phyloP scores from a whole-genome alignment of 1,140 invertebrate genomes.

The Drosophila pruinosa region DNA sequence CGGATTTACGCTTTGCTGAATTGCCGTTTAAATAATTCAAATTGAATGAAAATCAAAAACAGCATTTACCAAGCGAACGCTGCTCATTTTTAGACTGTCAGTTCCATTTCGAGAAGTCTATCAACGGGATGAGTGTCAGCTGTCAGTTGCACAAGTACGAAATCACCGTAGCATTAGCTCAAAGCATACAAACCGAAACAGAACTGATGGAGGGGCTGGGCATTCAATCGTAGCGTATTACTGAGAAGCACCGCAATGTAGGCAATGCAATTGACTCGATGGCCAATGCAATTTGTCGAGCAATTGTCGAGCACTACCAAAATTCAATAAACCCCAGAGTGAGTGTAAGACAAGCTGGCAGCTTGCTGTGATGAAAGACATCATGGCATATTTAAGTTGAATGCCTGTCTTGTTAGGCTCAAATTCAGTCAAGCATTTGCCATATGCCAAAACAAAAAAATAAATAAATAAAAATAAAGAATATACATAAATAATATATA shows the following conservation, averaged over 20 bases:
- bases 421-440: slow-evolving; percentile 20
- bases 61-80: background rate
- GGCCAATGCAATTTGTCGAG: slow-evolving; percentile 23
- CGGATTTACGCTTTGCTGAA: background rate
- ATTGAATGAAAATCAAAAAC: background rate
- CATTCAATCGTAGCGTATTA: no score
- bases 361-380: background rate
- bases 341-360: background rate
- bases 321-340: slow-evolving; percentile 10
- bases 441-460: slow-evolving; percentile 22
- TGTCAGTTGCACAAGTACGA: slow-evolving; percentile 33
- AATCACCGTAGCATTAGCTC: background rate
- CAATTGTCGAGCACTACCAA: slow-evolving; percentile 19
- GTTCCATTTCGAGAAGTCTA: background rate
- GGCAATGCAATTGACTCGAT: slow-evolving; percentile 59
- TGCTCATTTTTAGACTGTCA: background rate
- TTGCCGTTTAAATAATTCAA: background rate
- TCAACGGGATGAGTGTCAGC: slow-evolving; percentile 6
- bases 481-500: slow-evolving; percentile 43
- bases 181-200: slow-evolving; percentile 3
- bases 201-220: background rate
- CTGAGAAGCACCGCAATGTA: slow-evolving; percentile 51
- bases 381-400: background rate
- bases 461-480: slow-evolving; percentile 12
- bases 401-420: slow-evolving; percentile 11